Percentiles rank a stretch among this genome's conserved stretches.
These are phyloP conservation scores for Sterrhoptilus dennistouni DNA, from an alignment of 2,113 vertebrate species.

Conservation along the genomic window DNA sequence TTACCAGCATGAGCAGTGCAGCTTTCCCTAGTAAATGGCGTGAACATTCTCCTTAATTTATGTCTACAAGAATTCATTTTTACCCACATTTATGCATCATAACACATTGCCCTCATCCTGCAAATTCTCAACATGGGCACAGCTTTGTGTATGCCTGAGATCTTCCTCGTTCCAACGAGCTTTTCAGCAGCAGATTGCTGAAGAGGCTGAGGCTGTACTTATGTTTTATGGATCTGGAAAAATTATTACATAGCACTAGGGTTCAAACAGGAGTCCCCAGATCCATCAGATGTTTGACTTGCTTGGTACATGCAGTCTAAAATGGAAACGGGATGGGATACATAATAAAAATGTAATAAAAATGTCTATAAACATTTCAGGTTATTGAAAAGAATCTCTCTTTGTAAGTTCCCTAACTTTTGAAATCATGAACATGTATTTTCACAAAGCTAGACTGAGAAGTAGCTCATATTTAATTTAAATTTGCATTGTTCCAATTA, in stretches of 20 bases:
- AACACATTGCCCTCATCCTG: not conserved
- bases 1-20: not conserved
- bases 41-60: conserved; percentile 35
- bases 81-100: not conserved
- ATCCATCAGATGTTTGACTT: conserved; percentile 26
- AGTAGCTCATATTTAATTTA: not conserved
- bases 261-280: conserved; percentile 50
- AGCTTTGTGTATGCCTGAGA: not conserved
- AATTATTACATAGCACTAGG: conserved; percentile 1
- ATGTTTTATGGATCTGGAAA: conserved; percentile 37
- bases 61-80: conserved; percentile 8
- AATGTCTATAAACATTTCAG: conserved; percentile 14
- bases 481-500: conserved; percentile 9
- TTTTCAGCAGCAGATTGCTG: not conserved
- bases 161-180: not conserved
- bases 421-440: not conserved
- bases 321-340: conserved; percentile 9
- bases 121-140: not conserved
- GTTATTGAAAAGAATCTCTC: not conserved
- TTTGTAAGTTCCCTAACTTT: not conserved
- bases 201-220: not conserved
- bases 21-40: not conserved
- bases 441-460: not conserved
- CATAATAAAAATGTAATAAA: conserved; percentile 25
- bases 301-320: not conserved